Evolutionary conservation across 2,888 invertebrate genomes (phyloP).

Genomic region (Piscicola geometra): DNA sequence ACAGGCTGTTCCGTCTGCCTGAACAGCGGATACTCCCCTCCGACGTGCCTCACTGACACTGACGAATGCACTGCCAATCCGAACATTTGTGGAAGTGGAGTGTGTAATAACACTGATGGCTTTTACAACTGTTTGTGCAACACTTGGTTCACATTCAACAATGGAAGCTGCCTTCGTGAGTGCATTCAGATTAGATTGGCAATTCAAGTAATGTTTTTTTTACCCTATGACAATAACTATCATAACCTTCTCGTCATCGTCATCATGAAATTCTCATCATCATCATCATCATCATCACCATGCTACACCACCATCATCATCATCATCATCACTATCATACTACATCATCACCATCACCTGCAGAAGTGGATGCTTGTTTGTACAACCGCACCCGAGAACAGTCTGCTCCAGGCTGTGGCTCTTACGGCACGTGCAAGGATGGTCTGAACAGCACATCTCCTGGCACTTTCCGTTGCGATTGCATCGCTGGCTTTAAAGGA

Average conservation of each 20-base stretch:
- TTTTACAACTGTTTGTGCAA: constrained; percentile 29
- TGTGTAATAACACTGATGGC: constrained; percentile 32
- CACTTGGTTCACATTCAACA: background rate
- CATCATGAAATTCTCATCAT: too few species aligned
- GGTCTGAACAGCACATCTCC: background rate
- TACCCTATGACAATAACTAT: too few species aligned
- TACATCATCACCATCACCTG: background rate
- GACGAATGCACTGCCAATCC: constrained; percentile 28
- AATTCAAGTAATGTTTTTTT: too few species aligned
- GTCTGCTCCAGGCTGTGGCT: background rate
- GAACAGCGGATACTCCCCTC: constrained; percentile 17
- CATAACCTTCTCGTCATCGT: too few species aligned
- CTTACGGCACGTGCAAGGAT: background rate
- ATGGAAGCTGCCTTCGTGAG: background rate
- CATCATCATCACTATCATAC: background rate
- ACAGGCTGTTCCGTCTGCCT: constrained; percentile 28
- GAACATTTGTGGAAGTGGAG: constrained; percentile 8
- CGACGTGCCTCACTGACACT: constrained; percentile 22
- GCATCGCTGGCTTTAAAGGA: background rate
- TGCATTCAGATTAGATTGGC: too few species aligned
- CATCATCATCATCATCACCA: background rate
- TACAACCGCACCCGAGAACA: background rate
- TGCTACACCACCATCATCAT: too few species aligned
- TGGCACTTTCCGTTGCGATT: background rate
- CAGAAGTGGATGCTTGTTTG: background rate